Base-by-base conservation (phyloP, 2,888 invertebrate genomes). In the Azorinus chamasolen region DNA sequence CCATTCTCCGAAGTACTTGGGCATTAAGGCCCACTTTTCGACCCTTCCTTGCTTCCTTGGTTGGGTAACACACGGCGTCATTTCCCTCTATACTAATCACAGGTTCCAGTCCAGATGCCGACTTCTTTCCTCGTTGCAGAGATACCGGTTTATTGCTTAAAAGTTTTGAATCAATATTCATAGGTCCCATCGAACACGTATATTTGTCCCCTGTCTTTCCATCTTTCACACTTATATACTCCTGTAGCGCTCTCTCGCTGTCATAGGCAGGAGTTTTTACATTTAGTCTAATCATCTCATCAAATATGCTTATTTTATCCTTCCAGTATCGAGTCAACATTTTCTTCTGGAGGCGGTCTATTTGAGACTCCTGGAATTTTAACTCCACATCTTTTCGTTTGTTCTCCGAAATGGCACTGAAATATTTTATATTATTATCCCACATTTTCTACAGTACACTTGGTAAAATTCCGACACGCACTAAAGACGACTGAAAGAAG, bases 1-100 rank as follows among this genome's bases (percentile, higher is more conserved):
- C 86, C 48, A 86, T 76, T 12, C 83, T 62, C 24, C 83, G 57
- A 20, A 75, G 53, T 4, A 80, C 78, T 1, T 72, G 58, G 18
- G 59, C 62, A 39, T 80, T 80, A 8, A 86, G 69, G 6, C 51
- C 68, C 8, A 86, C 84, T 16, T 79, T 74, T 14, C 86, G 61
- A 10, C 86, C 86, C 20, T 70, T 73, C 55, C 79, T 83, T 1
- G 86, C 81, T 24, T 84, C 83, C 20, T 80, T 83, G 20, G 76
- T 84, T 0, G 86, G 86, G 48, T 84, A 86, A 72, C 86, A 86
- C 18, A 86, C 69, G 0, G 86, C 86, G 22, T 86, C 83, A 1
- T 65, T 75, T 27, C 86, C 86, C 37, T 78, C 74, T 24, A 86
- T 79, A 50, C 77, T 76, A 10, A 86, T 86, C 10, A 86, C 73